Percentiles rank a stretch among this genome's conserved stretches.
Conservation (phyloP, 2,797 vertebrate genomes). For the Gadopsis marmoratus region DNA sequence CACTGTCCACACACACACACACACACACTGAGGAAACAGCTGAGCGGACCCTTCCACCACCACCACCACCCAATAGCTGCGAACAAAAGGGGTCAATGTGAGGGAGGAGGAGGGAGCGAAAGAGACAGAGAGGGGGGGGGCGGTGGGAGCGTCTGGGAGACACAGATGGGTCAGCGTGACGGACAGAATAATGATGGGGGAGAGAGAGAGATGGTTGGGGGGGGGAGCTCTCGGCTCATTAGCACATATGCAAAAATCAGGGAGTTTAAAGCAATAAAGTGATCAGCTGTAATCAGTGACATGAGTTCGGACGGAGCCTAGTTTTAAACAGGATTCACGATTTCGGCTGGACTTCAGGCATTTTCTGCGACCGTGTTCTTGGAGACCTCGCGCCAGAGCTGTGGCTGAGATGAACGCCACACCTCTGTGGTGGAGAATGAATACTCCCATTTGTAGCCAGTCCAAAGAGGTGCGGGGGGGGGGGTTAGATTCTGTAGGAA, state of each 20-base stretch:
- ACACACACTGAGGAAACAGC: constrained; percentile 72
- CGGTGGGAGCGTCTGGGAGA: constrained; percentile 73
- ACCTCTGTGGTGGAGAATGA: no score
- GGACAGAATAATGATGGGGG: constrained; percentile 73
- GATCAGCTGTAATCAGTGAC: not conserved
- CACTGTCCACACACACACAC: constrained; percentile 51
- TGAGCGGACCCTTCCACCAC: constrained; percentile 59
- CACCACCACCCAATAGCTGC: constrained; percentile 42
- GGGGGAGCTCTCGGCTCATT: constrained; percentile 1
- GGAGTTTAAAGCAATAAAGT: not conserved
- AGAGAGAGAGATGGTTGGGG: constrained; percentile 4
- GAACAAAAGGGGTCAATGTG: constrained; percentile 77
- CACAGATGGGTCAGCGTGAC: constrained; percentile 76
- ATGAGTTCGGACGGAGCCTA: no score
- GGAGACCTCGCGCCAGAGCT: no score
- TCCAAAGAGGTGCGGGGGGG: no score
- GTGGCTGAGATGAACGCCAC: no score
- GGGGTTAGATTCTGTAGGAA: no score
- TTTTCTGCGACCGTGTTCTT: no score
- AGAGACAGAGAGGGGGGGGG: constrained; percentile 46
- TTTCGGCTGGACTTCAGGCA: no score
- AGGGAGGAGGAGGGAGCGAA: constrained; percentile 23
- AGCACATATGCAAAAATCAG: not conserved
- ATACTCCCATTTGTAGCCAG: no score
- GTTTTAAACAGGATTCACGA: no score